Base-by-base conservation (phyloP, 2,888 invertebrate genomes). In the Cerceris rybyensis region DNA sequence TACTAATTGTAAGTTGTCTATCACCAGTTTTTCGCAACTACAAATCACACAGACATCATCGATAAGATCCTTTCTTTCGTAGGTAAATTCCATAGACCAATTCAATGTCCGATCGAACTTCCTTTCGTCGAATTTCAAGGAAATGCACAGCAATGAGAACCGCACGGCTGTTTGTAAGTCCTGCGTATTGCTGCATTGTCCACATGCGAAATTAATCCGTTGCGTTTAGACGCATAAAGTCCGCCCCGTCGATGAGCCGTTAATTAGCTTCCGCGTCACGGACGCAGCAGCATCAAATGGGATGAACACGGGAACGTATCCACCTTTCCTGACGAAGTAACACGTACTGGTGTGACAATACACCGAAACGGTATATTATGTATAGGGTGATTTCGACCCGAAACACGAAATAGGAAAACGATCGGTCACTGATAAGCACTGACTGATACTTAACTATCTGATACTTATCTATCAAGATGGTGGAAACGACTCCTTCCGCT, bases 221-320 rank as follows among this genome's bases (percentile, higher is more conserved):
- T 69, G 77, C 83, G 83, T 85, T 85, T 83, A 82, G 75, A 82
- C 78, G 83, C 85, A 85, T 85, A 82, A 85, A 85, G 82, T 85
- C 78, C 66, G 78, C 57, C 61, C 67, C 72, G 75, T 82, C 85
- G 83, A 85, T 85, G 85, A 85, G 85, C 85, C 80, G 77, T 85
- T 85, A 85, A 85, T 85, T 85, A 85, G 82, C 83, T 83, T 85
- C 77, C 82, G 42, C 75, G 80, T 83, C 85, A 85, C 85, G 85
- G 74, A 85, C 85, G 82, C 79, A 64, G 60, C 75, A 61, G 84
- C 46, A 81, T 85, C 82, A 85, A 85, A 85, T 74, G 72, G 85
- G 78, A 85, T 81, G 79, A 83, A 85, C 74, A 63, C 71, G 77
- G 67, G 80, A 78, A 59, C 66, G 60, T 58, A 72, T 76, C 73